These are phyloP conservation scores for Ostrea denselamellosa DNA, from an alignment of 1,140 invertebrate species.

Conservation along the genomic window DNA sequence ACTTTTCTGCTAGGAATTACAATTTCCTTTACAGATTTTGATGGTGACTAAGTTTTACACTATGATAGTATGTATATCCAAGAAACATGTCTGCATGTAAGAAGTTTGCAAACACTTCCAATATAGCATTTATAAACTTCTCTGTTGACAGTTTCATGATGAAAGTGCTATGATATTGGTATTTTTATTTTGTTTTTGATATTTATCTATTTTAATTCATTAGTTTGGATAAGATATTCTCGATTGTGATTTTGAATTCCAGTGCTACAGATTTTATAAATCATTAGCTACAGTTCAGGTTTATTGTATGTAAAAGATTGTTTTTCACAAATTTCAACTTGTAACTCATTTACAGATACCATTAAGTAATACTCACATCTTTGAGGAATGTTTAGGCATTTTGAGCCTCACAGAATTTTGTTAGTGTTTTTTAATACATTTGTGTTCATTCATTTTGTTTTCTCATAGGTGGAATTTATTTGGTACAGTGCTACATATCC, in stretches of 20 bases:
- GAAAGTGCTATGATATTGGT: background rate
- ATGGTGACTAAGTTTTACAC: too few relatives aligned
- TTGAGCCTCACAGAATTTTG: background rate
- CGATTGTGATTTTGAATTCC: constrained; percentile 14
- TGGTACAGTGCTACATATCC: background rate
- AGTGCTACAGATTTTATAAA: background rate
- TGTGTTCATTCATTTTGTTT: constrained; percentile 27
- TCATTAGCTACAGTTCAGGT: constrained; percentile 6
- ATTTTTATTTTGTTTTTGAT: background rate
- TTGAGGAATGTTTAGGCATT: background rate
- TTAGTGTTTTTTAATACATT: background rate
- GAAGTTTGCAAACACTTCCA: background rate
- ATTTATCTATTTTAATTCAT: background rate
- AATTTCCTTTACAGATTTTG: too few relatives aligned
- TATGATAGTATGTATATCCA: too few relatives aligned
- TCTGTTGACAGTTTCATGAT: background rate
- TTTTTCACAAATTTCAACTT: background rate
- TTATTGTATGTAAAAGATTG: background rate
- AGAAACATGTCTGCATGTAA: too few relatives aligned
- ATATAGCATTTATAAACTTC: background rate
- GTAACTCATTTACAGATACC: background rate
- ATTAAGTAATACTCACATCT: background rate
- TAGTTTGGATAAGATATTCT: background rate
- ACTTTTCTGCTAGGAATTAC: too few relatives aligned
- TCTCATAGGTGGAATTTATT: background rate